Conservation (phyloP, 2,888 invertebrate species). For the Troglohyphantes excavatus region DNA sequence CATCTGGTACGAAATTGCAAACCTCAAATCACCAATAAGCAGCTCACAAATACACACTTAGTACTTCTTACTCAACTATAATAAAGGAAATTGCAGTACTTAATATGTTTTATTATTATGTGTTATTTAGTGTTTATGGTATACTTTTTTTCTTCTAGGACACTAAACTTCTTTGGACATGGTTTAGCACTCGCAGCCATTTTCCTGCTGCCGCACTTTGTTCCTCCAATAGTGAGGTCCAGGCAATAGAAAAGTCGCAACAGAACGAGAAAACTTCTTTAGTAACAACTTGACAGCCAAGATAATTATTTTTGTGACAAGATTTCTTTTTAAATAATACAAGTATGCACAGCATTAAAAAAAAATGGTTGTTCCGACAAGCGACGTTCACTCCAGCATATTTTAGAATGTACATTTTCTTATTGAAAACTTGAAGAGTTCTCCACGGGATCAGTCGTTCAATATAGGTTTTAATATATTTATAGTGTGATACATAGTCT, state of each 20-base stretch:
- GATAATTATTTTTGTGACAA: constrained; percentile 54
- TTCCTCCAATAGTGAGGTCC: constrained; percentile 80
- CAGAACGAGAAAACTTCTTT: constrained; percentile 30
- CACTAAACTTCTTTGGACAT: constrained; percentile 83
- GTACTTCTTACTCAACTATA: too few species aligned
- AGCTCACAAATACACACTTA: too few species aligned
- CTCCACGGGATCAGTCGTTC: constrained; percentile 23
- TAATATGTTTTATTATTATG: too few species aligned
- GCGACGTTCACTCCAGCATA: constrained; percentile 24
- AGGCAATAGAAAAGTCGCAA: constrained; percentile 51
- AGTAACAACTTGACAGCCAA: constrained; percentile 4
- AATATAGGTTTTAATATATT: constrained; percentile 60
- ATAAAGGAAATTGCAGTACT: too few species aligned
- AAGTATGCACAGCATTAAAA: constrained; percentile 25
- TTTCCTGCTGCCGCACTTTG: constrained; percentile 82
- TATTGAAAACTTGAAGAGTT: neutral
- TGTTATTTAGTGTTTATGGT: too few species aligned
- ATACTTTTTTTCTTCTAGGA: constrained; percentile 80
- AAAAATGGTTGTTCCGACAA: constrained; percentile 15
- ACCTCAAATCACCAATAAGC: too few species aligned
- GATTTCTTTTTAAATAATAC: constrained; percentile 29
- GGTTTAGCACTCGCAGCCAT: constrained; percentile 82
- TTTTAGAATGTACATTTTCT: constrained; percentile 43
- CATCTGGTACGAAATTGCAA: too few species aligned
- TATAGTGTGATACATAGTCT: constrained; percentile 25